Conservation (phyloP, 2,113 vertebrate species). For the Paradoxurus hermaphroditus region DNA sequence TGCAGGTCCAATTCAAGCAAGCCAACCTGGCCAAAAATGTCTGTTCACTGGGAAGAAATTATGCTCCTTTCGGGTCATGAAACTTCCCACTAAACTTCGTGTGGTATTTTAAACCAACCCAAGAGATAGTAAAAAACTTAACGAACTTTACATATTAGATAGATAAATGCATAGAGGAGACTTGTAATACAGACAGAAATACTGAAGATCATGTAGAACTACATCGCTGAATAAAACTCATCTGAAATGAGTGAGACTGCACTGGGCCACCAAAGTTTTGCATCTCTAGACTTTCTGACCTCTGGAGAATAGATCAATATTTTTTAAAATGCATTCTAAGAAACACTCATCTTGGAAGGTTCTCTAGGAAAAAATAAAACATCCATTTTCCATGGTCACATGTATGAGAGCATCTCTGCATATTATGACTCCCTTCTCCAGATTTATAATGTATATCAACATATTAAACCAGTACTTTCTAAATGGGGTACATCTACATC, state of each 20-base stretch:
- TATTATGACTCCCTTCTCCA: background rate
- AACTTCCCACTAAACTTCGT: background rate
- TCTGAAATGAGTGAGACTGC: background rate
- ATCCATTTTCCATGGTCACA: background rate
- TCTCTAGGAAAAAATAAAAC: background rate
- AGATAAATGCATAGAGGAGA: background rate
- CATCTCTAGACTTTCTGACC: background rate
- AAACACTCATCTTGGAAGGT: background rate
- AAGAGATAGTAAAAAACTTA: background rate
- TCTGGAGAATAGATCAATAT: background rate
- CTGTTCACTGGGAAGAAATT: constrained; percentile 1
- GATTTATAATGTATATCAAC: background rate
- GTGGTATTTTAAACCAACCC: background rate
- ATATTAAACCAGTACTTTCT: background rate
- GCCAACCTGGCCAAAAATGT: background rate
- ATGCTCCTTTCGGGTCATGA: background rate
- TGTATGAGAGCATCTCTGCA: background rate
- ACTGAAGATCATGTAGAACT: background rate
- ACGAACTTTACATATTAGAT: background rate
- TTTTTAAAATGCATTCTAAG: background rate
- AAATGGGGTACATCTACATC: background rate
- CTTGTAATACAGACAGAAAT: background rate
- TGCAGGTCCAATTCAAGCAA: background rate
- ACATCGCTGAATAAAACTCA: background rate
- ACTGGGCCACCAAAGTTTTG: background rate